Percentiles rank a stretch among this genome's conserved stretches.
Evolutionary conservation across 2,113 vertebrate species (phyloP).

Genomic region (Engystomops pustulosus): DNA sequence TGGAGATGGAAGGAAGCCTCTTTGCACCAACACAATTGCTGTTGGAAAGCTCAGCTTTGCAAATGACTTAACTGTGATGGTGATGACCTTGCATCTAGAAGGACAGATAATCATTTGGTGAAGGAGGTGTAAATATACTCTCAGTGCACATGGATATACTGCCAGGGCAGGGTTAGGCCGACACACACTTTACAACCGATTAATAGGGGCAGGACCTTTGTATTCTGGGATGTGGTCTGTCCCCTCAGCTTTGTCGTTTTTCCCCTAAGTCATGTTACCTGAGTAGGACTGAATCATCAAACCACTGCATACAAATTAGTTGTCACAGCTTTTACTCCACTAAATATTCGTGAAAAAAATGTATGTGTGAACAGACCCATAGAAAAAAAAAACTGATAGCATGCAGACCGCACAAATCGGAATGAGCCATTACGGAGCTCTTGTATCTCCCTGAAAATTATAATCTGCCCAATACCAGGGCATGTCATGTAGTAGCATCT

Average conservation of each 20-base stretch:
- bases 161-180: background rate
- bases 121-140: conserved; percentile 62
- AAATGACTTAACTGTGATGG: conserved; percentile 64
- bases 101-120: conserved; percentile 63
- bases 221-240: background rate
- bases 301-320: background rate
- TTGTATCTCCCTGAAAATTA: too few relatives aligned
- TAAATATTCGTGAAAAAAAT: too few relatives aligned
- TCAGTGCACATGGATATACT: background rate
- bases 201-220: background rate
- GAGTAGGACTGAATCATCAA: background rate
- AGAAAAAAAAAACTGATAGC: too few relatives aligned
- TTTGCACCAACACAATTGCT: conserved; percentile 72
- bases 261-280: background rate
- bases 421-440: too few relatives aligned
- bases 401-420: too few relatives aligned
- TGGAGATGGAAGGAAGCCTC: conserved; percentile 67
- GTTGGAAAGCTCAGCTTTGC: conserved; percentile 64
- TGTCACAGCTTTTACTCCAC: background rate
- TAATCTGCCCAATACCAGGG: too few relatives aligned
- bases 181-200: background rate
- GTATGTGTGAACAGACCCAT: too few relatives aligned
- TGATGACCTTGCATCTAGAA: conserved; percentile 74
- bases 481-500: too few relatives aligned
- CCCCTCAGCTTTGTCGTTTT: background rate